These are phyloP conservation scores for Chromis chromis DNA, from an alignment of 2,797 vertebrate genomes.

Conservation along the genomic window DNA sequence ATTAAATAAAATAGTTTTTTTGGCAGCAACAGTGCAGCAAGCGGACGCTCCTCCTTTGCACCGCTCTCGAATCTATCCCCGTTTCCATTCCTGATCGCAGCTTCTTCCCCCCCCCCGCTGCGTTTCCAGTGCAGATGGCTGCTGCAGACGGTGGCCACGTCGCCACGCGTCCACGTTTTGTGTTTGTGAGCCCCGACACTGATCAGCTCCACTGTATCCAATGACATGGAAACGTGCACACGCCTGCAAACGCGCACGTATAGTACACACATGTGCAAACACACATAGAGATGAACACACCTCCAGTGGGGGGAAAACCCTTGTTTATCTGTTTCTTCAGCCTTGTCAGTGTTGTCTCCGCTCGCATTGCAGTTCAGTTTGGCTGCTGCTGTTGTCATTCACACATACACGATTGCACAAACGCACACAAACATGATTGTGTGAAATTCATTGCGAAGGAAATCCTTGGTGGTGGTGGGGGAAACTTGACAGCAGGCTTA, in stretches of 20 bases:
- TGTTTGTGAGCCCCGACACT: slow-evolving; percentile 17
- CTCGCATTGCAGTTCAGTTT: slow-evolving; percentile 46
- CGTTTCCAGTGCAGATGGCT: slow-evolving; percentile 56
- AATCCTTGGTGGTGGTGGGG: slow-evolving; percentile 25
- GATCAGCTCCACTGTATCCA: slow-evolving; percentile 1
- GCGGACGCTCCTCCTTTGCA: slow-evolving; percentile 11
- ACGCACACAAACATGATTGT: slow-evolving; percentile 41
- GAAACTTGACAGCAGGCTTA: slow-evolving; percentile 39
- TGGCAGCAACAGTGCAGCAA: slow-evolving; percentile 35
- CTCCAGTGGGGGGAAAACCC: slow-evolving; percentile 11
- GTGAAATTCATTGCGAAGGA: slow-evolving; percentile 42
- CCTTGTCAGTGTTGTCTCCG: slow-evolving; percentile 34
- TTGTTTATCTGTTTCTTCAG: slow-evolving; percentile 47
- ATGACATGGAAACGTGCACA: not conserved
- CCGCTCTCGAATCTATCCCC: slow-evolving; percentile 28
- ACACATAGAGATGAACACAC: slow-evolving; percentile 4
- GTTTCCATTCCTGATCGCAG: slow-evolving; percentile 10
- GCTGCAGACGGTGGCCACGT: slow-evolving; percentile 35
- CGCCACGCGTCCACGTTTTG: not conserved
- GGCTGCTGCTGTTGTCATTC: slow-evolving; percentile 46
- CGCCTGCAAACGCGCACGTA: not conserved
- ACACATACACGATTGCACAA: slow-evolving; percentile 18
- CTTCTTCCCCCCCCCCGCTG: not conserved
- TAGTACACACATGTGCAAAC: not conserved
- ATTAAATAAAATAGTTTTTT: slow-evolving; percentile 39